Evolutionary conservation across 2,888 invertebrate genomes (phyloP).

Genomic region (Aricia artaxerxes): DNA sequence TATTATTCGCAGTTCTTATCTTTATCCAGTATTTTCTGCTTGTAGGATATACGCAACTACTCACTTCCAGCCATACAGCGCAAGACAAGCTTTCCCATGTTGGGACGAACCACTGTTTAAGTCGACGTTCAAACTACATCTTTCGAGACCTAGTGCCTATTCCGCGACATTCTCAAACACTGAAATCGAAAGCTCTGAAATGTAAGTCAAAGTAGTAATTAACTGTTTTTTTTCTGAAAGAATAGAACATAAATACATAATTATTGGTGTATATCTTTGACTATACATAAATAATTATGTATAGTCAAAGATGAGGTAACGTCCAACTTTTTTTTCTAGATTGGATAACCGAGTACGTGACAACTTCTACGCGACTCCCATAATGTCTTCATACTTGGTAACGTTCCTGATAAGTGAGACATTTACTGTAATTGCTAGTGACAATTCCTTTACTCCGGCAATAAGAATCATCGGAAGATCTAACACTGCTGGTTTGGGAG

Average conservation of each 20-base stretch:
- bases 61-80: slow-evolving; percentile 89
- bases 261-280: too few relatives aligned
- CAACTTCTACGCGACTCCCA: slow-evolving; percentile 78
- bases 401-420: slow-evolving; percentile 87
- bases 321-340: slow-evolving; percentile 46
- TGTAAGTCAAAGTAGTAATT: slow-evolving; percentile 48
- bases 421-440: slow-evolving; percentile 64
- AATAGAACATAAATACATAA: not conserved
- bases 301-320: not conserved
- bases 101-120: slow-evolving; percentile 93
- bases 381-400: slow-evolving; percentile 91
- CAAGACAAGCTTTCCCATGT: slow-evolving; percentile 91
- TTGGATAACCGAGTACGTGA: slow-evolving; percentile 49
- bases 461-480: slow-evolving; percentile 72
- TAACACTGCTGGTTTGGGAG: slow-evolving; percentile 60
- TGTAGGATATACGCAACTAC: slow-evolving; percentile 80
- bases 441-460: slow-evolving; percentile 57
- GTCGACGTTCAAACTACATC: slow-evolving; percentile 85
- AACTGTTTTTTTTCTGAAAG: not conserved
- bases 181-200: slow-evolving; percentile 54
- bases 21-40: not conserved
- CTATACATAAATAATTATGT: not conserved
- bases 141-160: slow-evolving; percentile 79
- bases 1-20: not conserved
- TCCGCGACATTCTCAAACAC: slow-evolving; percentile 82